phyloP scores from a whole-genome alignment of 92 coral and sea anemone species.

The Desmophyllum pertusum region DNA sequence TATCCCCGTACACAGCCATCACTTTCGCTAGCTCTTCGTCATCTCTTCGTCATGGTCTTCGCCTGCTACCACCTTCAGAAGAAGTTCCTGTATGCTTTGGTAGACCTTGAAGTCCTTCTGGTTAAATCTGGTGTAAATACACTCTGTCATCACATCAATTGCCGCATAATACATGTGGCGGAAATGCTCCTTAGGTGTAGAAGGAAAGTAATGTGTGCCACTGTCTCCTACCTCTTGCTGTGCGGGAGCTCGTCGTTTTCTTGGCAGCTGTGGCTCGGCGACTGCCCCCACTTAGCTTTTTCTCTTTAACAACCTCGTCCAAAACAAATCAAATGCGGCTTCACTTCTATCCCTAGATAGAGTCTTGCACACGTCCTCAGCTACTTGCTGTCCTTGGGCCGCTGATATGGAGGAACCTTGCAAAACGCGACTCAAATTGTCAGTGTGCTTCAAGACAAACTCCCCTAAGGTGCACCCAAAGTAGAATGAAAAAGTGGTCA shows the following conservation, averaged over 20 bases:
- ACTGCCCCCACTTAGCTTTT: slow-evolving; percentile 51
- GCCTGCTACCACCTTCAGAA: slow-evolving; percentile 58
- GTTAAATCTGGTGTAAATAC: slow-evolving; percentile 32
- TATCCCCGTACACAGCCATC: slow-evolving; percentile 49
- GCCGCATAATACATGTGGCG: slow-evolving; percentile 43
- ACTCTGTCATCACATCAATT: slow-evolving; percentile 27
- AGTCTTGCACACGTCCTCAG: slow-evolving; percentile 53
- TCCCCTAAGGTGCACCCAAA: slow-evolving; percentile 51
- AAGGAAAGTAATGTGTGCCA: slow-evolving; percentile 50
- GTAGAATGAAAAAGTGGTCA: slow-evolving; percentile 48
- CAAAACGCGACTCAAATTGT: slow-evolving; percentile 42
- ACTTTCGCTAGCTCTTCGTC: slow-evolving; percentile 48
- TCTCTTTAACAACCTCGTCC: slow-evolving; percentile 53
- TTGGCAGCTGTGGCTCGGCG: slow-evolving; percentile 55
- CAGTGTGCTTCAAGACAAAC: slow-evolving; percentile 35
- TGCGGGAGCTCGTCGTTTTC: slow-evolving; percentile 56
- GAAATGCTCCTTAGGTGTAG: slow-evolving; percentile 56
- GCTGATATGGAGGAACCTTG: slow-evolving; percentile 58
- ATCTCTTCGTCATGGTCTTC: slow-evolving; percentile 47
- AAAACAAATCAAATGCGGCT: slow-evolving; percentile 46
- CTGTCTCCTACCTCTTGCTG: slow-evolving; percentile 41
- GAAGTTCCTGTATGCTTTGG: slow-evolving; percentile 22
- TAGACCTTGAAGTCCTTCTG: slow-evolving; percentile 31
- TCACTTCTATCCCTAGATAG: slow-evolving; percentile 58
- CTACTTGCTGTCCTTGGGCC: slow-evolving; percentile 49